These are phyloP conservation scores for Heterocephalus glaber DNA, from an alignment of 2,113 vertebrate genomes.

Conservation along the genomic window DNA sequence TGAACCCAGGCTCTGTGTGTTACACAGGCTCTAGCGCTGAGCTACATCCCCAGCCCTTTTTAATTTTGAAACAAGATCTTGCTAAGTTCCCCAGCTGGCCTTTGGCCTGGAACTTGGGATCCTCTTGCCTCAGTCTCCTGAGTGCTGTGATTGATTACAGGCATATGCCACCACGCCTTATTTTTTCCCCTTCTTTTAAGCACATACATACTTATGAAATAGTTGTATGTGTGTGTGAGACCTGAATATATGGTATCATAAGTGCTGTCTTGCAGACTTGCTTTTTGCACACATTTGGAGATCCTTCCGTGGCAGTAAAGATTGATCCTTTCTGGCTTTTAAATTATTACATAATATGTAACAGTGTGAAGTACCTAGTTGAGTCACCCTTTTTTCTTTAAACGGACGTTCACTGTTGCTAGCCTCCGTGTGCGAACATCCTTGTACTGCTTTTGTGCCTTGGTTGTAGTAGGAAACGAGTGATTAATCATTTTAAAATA, in stretches of 20 bases:
- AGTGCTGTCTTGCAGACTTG: not conserved
- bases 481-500: conserved; percentile 32
- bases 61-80: not conserved
- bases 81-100: not conserved
- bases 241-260: not conserved
- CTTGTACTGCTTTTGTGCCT: not conserved
- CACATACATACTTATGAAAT: not conserved
- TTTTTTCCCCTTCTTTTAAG: not conserved
- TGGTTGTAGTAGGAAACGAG: conserved; percentile 6
- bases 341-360: not conserved
- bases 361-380: not conserved
- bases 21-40: not conserved
- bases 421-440: not conserved
- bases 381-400: not conserved
- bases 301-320: not conserved
- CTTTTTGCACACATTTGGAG: not conserved
- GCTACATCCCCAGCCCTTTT: not conserved
- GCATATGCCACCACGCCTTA: not conserved
- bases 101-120: not conserved
- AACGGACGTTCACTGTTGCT: not conserved
- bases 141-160: not conserved
- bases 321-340: not conserved
- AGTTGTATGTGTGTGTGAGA: not conserved
- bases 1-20: not conserved
- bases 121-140: not conserved